Percentiles rank a stretch among this genome's conserved stretches.
These are phyloP conservation scores for Octodon degus DNA, from an alignment of 2,113 vertebrate genomes.

Conservation along the genomic window DNA sequence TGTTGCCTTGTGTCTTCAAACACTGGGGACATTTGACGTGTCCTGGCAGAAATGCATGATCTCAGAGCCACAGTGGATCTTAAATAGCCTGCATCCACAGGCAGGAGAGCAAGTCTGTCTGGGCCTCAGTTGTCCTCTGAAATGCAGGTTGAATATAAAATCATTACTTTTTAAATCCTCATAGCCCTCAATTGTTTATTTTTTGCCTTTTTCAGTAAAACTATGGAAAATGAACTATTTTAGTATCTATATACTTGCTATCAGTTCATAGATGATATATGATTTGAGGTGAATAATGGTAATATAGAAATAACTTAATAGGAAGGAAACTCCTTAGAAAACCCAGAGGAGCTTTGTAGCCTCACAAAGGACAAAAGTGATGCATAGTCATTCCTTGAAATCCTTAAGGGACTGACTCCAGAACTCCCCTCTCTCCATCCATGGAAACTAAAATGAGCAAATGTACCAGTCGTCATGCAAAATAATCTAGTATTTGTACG, in stretches of 20 bases:
- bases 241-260: neutral
- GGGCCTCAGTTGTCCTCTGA: neutral
- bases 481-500: neutral
- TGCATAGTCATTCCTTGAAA: neutral
- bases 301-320: neutral
- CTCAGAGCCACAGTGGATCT: too few species aligned
- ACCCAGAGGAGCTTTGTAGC: neutral
- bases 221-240: neutral
- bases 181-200: neutral
- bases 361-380: neutral
- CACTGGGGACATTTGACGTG: neutral
- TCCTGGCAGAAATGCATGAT: neutral
- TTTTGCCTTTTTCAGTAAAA: neutral
- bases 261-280: neutral
- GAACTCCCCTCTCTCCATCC: neutral
- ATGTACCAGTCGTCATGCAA: neutral
- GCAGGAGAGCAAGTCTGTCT: neutral
- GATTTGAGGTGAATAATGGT: neutral
- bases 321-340: neutral
- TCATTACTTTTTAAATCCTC: conserved; percentile 9
- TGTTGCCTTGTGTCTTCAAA: neutral
- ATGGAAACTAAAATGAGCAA: neutral
- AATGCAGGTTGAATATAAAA: neutral
- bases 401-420: neutral
- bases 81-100: neutral